phyloP scores from a whole-genome alignment of 2,797 vertebrate genomes.

The Halcyon leucocephala region DNA sequence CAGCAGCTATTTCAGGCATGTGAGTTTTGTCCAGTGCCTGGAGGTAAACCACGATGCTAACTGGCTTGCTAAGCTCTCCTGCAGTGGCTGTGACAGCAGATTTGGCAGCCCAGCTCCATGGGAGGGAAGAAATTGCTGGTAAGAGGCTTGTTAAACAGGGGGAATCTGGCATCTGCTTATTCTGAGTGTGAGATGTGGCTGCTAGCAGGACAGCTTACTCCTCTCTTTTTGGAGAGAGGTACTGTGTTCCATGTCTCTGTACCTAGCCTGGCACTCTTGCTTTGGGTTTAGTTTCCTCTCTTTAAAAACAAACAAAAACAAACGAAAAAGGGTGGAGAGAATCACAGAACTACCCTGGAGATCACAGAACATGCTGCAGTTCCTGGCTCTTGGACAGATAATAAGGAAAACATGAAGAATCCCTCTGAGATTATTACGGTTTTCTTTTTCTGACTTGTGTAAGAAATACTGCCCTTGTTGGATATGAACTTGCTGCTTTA shows the following conservation, averaged over 20 bases:
- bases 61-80: background rate
- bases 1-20: background rate
- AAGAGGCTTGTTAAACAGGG: background rate
- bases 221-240: background rate
- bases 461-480: background rate
- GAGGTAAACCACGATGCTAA: background rate
- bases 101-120: background rate
- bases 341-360: background rate
- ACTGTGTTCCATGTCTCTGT: background rate
- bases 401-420: constrained; percentile 14
- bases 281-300: background rate
- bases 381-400: constrained; percentile 13
- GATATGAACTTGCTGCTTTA: background rate
- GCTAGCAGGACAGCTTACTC: background rate
- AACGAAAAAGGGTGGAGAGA: background rate
- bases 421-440: background rate
- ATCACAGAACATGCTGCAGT: background rate
- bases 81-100: background rate
- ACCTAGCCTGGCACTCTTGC: background rate
- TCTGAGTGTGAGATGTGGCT: background rate
- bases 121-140: background rate
- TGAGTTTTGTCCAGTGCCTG: background rate
- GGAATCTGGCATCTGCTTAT: background rate
- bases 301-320: background rate
- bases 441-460: background rate